phyloP scores from a whole-genome alignment of 2,797 vertebrate species.

The Glossophaga mutica region DNA sequence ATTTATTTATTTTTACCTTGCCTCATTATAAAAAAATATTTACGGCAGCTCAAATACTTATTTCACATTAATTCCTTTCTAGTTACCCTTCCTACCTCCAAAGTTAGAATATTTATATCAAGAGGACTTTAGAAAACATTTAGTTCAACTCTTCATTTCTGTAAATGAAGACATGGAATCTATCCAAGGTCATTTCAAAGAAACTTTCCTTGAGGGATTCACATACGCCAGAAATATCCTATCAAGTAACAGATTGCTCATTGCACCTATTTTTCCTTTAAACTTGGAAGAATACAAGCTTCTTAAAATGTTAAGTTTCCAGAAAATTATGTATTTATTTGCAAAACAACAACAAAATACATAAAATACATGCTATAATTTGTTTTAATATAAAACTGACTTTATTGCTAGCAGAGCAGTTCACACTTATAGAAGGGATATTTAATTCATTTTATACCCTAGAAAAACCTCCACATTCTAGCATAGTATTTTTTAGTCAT shows the following conservation, averaged over 20 bases:
- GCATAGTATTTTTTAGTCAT: neutral
- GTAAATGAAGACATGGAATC: slow-evolving; percentile 1
- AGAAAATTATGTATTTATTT: neutral
- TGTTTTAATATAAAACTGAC: neutral
- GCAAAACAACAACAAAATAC: slow-evolving; percentile 18
- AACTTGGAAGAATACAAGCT: neutral
- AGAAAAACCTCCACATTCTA: neutral
- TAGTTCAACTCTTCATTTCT: slow-evolving; percentile 18
- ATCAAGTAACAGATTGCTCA: neutral
- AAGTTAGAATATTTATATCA: slow-evolving; percentile 38
- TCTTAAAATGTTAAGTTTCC: neutral
- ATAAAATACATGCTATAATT: neutral
- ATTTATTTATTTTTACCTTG: neutral
- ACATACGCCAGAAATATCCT: slow-evolving; percentile 29
- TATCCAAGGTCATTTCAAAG: slow-evolving; percentile 17
- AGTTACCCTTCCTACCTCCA: neutral
- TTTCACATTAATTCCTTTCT: slow-evolving; percentile 12
- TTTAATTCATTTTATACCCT: neutral
- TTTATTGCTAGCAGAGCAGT: neutral
- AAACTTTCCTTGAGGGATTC: neutral
- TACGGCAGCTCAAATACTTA: neutral
- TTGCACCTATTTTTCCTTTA: neutral
- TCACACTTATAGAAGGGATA: neutral
- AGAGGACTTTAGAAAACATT: neutral
- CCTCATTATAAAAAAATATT: slow-evolving; percentile 4